Percentiles rank a stretch among this genome's conserved stretches.
phyloP scores from a whole-genome alignment of 2,113 vertebrate genomes.

The Cebus imitator region DNA sequence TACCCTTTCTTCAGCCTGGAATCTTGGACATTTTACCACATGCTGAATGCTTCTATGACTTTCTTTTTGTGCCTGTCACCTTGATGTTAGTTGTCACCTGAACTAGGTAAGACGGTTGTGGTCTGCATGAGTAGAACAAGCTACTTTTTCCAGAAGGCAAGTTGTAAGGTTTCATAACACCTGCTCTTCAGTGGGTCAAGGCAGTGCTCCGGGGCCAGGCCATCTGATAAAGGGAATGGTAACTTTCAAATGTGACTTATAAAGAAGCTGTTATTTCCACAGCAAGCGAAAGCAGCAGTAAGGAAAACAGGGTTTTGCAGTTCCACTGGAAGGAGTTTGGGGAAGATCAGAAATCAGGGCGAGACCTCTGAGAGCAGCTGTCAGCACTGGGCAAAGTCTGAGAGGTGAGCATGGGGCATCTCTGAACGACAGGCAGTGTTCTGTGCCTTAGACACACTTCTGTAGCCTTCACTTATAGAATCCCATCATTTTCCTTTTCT shows the following conservation, averaged over 20 bases:
- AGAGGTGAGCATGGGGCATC: neutral
- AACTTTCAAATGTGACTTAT: neutral
- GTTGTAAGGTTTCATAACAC: neutral
- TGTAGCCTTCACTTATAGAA: fast-evolving
- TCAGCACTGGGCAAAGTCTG: neutral
- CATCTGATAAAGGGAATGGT: too few species aligned
- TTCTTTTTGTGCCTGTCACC: neutral
- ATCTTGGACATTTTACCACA: neutral
- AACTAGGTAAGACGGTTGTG: fast-evolving
- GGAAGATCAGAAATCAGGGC: too few species aligned
- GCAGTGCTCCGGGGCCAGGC: neutral
- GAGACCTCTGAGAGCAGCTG: neutral
- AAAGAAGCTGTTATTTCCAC: neutral
- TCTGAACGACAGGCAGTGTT: fast-evolving
- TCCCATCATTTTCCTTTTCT: neutral
- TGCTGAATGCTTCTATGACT: neutral
- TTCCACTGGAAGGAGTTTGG: neutral
- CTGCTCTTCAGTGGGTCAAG: neutral
- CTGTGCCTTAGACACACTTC: neutral
- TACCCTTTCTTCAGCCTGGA: neutral
- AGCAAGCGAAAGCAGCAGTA: neutral
- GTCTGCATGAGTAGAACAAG: fast-evolving
- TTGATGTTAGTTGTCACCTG: neutral
- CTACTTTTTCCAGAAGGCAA: neutral
- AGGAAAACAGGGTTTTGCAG: neutral